A percentile compares a stretch with the other conserved stretches of the same genome.
phyloP scores from a whole-genome alignment of 2,113 vertebrate species.

The Hyla sarda region DNA sequence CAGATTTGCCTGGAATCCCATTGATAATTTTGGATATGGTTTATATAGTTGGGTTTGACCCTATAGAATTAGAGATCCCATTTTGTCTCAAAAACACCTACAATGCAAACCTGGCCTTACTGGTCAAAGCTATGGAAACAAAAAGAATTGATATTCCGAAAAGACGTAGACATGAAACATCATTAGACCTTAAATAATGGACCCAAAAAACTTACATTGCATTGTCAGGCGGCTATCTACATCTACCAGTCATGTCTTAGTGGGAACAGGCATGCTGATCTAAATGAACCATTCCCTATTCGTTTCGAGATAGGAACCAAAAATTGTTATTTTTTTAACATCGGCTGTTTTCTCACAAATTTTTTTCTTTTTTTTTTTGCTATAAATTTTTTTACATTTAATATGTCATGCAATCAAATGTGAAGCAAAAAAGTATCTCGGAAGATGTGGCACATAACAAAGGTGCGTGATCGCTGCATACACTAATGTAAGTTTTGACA shows the following conservation, averaged over 20 bases:
- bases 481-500: conserved; percentile 70
- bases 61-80: neutral
- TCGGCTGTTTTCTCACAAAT: conserved; percentile 59
- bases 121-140: conserved; percentile 54
- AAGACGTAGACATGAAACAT: conserved; percentile 56
- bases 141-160: conserved; percentile 52
- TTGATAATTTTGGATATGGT: neutral
- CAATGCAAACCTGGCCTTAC: conserved; percentile 47
- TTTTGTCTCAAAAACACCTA: neutral
- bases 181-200: conserved; percentile 28
- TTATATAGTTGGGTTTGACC: neutral
- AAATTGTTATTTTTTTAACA: conserved; percentile 56
- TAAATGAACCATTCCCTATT: conserved; percentile 55
- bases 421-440: conserved; percentile 62
- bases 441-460: conserved; percentile 65
- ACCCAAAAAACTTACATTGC: conserved; percentile 55
- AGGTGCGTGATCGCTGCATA: conserved; percentile 66
- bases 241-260: conserved; percentile 58
- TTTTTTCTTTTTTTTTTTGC: conserved; percentile 11
- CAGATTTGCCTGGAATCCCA: neutral
- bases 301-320: conserved; percentile 53
- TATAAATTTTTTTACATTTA: conserved; percentile 50
- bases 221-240: conserved; percentile 55
- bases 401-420: conserved; percentile 54
- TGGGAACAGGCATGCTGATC: conserved; percentile 64